Percentiles rank a stretch among this genome's conserved stretches.
Evolutionary conservation across 1,140 invertebrate genomes (phyloP).

Genomic region (Trichoplusia ni): DNA sequence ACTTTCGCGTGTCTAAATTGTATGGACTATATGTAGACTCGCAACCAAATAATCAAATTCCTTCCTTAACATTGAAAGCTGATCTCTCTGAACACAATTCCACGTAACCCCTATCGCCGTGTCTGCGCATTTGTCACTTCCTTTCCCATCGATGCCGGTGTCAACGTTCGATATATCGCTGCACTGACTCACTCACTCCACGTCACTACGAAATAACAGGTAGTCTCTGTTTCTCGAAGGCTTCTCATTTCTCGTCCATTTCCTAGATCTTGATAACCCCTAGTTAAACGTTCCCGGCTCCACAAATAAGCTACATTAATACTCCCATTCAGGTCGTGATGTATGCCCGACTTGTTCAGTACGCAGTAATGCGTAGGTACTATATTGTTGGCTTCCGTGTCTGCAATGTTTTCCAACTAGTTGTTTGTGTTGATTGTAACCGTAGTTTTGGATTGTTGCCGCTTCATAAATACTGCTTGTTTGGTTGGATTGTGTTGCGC

Average conservation of each 20-base stretch:
- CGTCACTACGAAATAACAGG: slow-evolving; percentile 1
- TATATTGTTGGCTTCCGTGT: slow-evolving; percentile 1
- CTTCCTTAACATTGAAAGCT: no score
- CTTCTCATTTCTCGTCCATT: no score
- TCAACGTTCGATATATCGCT: background rate
- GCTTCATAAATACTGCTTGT: no score
- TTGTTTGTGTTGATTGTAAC: no score
- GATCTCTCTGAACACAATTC: no score
- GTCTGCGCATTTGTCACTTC: background rate
- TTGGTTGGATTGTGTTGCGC: no score
- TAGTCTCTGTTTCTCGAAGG: background rate
- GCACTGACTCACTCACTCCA: slow-evolving; percentile 1
- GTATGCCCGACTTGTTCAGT: slow-evolving; percentile 3
- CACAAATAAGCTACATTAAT: slow-evolving; percentile 17
- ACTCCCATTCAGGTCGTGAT: slow-evolving; percentile 1
- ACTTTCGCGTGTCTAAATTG: no score
- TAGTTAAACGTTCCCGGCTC: background rate
- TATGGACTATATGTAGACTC: no score
- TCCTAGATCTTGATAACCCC: slow-evolving; percentile 9
- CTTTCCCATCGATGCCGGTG: background rate
- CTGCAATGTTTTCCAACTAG: slow-evolving; percentile 9
- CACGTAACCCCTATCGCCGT: background rate
- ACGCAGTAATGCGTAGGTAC: slow-evolving; percentile 8
- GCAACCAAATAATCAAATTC: no score
- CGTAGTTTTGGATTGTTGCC: no score